These are phyloP conservation scores for Tortrix viridana DNA, from an alignment of 2,888 invertebrate genomes.

Conservation along the genomic window DNA sequence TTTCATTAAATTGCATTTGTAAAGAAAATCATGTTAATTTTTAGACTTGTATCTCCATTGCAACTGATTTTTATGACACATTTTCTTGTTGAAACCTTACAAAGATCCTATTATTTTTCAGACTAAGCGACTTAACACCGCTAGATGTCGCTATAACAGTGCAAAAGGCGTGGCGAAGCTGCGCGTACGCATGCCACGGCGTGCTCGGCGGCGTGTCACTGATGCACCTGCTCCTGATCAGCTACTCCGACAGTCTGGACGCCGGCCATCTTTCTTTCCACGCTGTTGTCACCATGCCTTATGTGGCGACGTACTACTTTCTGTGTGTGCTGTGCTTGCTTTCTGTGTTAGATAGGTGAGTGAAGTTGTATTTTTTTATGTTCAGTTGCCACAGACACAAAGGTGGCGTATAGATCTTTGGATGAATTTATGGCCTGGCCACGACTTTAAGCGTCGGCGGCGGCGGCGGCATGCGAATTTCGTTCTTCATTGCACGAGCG, in stretches of 20 bases:
- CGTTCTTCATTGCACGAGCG: no score
- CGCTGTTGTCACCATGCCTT: constrained; percentile 78
- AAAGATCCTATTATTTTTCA: constrained; percentile 52
- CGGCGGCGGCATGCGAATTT: no score
- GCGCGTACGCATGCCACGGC: constrained; percentile 84
- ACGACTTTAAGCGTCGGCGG: no score
- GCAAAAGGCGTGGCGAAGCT: constrained; percentile 78
- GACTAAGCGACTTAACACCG: constrained; percentile 70
- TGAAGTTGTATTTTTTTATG: constrained; percentile 16
- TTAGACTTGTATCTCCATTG: no score
- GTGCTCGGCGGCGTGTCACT: constrained; percentile 84
- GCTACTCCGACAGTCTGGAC: constrained; percentile 77
- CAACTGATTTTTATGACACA: no score
- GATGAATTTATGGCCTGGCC: no score
- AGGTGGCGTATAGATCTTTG: no score
- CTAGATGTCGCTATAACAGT: constrained; percentile 80
- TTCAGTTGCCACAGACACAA: no score
- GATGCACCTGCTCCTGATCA: constrained; percentile 84
- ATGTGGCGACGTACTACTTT: constrained; percentile 82
- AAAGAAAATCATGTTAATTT: no score
- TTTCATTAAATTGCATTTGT: no score
- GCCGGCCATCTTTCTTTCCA: constrained; percentile 78
- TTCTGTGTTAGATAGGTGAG: constrained; percentile 85
- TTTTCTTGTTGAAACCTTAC: no score
- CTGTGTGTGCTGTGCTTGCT: constrained; percentile 84